These are phyloP conservation scores for Bombyx huttoni DNA, from an alignment of 2,888 invertebrate species.

Conservation along the genomic window DNA sequence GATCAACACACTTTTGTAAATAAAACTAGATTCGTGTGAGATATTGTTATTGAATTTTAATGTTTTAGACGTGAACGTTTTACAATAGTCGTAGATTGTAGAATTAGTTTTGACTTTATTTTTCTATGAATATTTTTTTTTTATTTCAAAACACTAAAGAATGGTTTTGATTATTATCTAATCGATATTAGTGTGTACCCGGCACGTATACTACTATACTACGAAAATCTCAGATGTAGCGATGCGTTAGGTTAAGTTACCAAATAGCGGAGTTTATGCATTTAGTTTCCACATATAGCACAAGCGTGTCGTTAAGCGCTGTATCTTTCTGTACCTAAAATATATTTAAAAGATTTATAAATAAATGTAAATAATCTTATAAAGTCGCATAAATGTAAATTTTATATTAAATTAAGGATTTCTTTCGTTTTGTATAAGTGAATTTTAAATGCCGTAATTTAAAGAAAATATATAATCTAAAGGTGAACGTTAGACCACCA, in stretches of 20 bases:
- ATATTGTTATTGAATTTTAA: conserved; percentile 58
- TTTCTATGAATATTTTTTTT: conserved; percentile 32
- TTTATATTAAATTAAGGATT: conserved; percentile 1
- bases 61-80: conserved; percentile 56
- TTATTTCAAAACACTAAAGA: conserved; percentile 29
- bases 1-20: conserved; percentile 37
- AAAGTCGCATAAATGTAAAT: neutral
- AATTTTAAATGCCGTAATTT: too few relatives aligned
- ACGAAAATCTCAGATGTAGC: conserved; percentile 30
- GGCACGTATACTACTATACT: conserved; percentile 18
- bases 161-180: conserved; percentile 7
- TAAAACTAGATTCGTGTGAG: conserved; percentile 39
- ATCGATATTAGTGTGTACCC: conserved; percentile 13
- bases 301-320: conserved; percentile 21
- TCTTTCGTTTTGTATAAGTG: too few relatives aligned
- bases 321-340: conserved; percentile 4
- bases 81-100: conserved; percentile 27
- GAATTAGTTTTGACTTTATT: conserved; percentile 27
- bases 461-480: too few relatives aligned
- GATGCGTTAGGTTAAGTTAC: conserved; percentile 48
- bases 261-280: conserved; percentile 47
- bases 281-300: conserved; percentile 45
- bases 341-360: neutral
- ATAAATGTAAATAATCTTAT: neutral
- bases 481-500: conserved; percentile 34